Evolutionary conservation across 2,113 vertebrate species (phyloP).

Genomic region (Megaceryle torquata): DNA sequence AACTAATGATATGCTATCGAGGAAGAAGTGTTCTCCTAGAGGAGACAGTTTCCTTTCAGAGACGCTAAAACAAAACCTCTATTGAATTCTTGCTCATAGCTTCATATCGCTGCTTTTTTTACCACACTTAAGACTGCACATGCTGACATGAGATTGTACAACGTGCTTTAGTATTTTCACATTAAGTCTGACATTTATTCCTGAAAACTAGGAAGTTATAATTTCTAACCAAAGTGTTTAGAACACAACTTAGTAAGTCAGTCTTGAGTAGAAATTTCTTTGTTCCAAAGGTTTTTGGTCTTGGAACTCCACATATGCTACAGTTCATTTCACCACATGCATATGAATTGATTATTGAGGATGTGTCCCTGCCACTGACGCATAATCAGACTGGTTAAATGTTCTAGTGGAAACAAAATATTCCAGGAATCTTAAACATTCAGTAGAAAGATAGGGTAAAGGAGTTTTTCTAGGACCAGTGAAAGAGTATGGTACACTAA

Average conservation of each 20-base stretch:
- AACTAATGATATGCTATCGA: constrained; percentile 30
- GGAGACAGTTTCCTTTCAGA: constrained; percentile 35
- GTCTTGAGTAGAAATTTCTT: constrained; percentile 19
- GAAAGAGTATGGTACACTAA: neutral
- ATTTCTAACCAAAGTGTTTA: neutral
- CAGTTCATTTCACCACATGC: neutral
- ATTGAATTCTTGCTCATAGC: neutral
- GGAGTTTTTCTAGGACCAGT: neutral
- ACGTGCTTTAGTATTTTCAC: neutral
- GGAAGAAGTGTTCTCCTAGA: constrained; percentile 27
- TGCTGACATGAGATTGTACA: neutral
- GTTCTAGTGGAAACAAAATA: constrained; percentile 49
- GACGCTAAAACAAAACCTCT: constrained; percentile 25
- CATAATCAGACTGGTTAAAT: constrained; percentile 13
- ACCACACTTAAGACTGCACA: neutral
- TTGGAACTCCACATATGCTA: neutral
- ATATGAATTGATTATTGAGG: constrained; percentile 28
- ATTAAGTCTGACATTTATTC: neutral
- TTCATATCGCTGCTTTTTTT: neutral
- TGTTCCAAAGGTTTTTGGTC: neutral
- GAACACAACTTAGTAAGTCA: neutral
- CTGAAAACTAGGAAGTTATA: neutral
- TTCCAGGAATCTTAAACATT: constrained; percentile 64
- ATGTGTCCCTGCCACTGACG: neutral
- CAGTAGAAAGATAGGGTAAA: neutral